phyloP scores from a whole-genome alignment of 2,888 invertebrate genomes.

The Drosophila rellima region DNA sequence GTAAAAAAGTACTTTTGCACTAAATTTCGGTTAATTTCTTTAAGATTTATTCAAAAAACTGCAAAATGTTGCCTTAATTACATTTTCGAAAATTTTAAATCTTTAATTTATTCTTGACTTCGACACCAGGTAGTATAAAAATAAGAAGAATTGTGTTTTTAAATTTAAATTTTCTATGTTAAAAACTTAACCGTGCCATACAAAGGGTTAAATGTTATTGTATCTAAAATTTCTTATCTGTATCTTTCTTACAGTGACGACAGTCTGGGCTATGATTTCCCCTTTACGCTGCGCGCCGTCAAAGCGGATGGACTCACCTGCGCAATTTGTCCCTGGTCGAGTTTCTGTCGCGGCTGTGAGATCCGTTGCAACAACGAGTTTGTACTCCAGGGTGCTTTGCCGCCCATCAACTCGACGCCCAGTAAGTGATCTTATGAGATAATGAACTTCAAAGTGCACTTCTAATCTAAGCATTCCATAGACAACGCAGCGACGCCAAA shows the following conservation, averaged over 20 bases:
- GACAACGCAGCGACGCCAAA: slow-evolving; percentile 81
- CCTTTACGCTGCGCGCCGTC: slow-evolving; percentile 94
- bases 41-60: too few relatives aligned
- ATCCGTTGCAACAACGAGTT: slow-evolving; percentile 89
- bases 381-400: slow-evolving; percentile 85
- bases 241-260: slow-evolving; percentile 89
- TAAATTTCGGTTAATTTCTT: too few relatives aligned
- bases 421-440: slow-evolving; percentile 63
- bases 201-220: too few relatives aligned
- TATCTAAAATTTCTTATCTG: not conserved
- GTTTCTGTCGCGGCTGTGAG: slow-evolving; percentile 94
- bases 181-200: too few relatives aligned
- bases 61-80: too few relatives aligned
- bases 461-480: slow-evolving; percentile 29
- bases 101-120: too few relatives aligned
- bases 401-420: slow-evolving; percentile 71
- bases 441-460: too few relatives aligned
- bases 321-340: slow-evolving; percentile 92
- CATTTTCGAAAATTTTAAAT: too few relatives aligned
- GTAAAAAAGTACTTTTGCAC: too few relatives aligned
- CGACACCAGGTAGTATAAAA: too few relatives aligned
- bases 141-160: too few relatives aligned
- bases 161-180: too few relatives aligned
- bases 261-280: slow-evolving; percentile 96
- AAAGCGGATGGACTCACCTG: slow-evolving; percentile 90